Conservation (phyloP, 2,888 invertebrate species). For the Gibbula magus region DNA sequence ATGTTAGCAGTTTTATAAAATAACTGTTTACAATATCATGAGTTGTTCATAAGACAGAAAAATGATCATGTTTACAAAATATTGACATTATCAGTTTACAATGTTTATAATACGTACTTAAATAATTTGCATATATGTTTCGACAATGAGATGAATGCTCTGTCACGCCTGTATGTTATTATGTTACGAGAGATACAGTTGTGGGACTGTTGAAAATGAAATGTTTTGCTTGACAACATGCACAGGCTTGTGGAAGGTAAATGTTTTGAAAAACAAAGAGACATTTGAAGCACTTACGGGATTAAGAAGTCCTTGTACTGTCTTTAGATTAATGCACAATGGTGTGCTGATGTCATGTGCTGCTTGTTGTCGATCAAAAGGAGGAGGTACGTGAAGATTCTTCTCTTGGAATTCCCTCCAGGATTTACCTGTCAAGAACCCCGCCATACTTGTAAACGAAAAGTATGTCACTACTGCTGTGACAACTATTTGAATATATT, state of each 20-base stretch:
- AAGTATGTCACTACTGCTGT: slow-evolving; percentile 29
- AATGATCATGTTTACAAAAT: no score
- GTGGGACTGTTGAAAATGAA: background rate
- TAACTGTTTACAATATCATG: no score
- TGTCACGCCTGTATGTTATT: background rate
- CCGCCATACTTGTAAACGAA: slow-evolving; percentile 58
- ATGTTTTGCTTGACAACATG: slow-evolving; percentile 22
- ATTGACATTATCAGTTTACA: no score
- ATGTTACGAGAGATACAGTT: background rate
- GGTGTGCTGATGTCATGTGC: slow-evolving; percentile 64
- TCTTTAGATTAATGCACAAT: slow-evolving; percentile 63
- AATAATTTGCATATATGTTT: no score
- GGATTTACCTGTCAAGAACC: slow-evolving; percentile 59
- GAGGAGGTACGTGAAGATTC: slow-evolving; percentile 61
- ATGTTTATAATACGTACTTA: no score
- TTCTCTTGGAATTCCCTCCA: slow-evolving; percentile 67
- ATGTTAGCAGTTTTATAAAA: no score
- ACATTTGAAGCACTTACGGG: slow-evolving; percentile 40
- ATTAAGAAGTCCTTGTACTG: slow-evolving; percentile 54
- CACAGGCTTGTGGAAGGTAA: slow-evolving; percentile 27
- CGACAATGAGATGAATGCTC: no score
- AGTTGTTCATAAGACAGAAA: no score
- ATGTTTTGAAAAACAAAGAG: background rate
- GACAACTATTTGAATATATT: background rate
- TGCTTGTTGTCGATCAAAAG: slow-evolving; percentile 66